Conservation (phyloP, 2,797 vertebrate genomes). For the Dicrostonyx torquatus region DNA sequence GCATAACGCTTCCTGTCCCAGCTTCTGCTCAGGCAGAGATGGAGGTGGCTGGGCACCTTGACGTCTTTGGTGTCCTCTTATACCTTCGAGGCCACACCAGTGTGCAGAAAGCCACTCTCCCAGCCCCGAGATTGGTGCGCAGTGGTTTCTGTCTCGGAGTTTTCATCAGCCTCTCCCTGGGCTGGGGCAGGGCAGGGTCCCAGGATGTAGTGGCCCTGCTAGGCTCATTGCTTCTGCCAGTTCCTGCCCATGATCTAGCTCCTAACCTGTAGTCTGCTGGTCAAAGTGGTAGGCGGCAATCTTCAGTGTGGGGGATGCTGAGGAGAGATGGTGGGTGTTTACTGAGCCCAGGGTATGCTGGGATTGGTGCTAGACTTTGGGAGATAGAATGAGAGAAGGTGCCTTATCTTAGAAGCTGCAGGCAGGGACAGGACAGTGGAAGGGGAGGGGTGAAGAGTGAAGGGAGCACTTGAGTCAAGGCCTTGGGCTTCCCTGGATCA, state of each 20-base stretch:
- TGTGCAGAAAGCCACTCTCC: not conserved
- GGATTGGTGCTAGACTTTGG: not conserved
- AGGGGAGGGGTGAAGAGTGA: accelerated
- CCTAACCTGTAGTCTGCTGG: not conserved
- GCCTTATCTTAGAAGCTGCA: not conserved
- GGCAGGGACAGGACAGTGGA: not conserved
- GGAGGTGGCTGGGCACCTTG: not conserved
- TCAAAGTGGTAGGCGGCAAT: not conserved
- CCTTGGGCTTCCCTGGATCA: not conserved
- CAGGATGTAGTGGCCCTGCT: accelerated
- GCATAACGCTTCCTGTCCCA: not conserved
- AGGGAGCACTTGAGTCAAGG: not conserved
- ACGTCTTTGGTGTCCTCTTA: not conserved
- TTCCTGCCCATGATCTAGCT: not conserved
- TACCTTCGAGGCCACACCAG: not conserved
- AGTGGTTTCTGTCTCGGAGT: not conserved
- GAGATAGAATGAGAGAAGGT: not conserved
- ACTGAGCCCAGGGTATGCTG: not conserved
- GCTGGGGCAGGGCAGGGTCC: not conserved
- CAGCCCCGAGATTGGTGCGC: not conserved
- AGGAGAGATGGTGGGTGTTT: not conserved
- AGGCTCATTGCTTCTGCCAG: not conserved
- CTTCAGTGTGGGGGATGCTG: accelerated
- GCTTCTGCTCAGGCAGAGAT: not conserved
- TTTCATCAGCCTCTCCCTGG: not conserved